Base-by-base conservation (phyloP, 2,888 invertebrate species). In the Ypsolopha scabrella region DNA sequence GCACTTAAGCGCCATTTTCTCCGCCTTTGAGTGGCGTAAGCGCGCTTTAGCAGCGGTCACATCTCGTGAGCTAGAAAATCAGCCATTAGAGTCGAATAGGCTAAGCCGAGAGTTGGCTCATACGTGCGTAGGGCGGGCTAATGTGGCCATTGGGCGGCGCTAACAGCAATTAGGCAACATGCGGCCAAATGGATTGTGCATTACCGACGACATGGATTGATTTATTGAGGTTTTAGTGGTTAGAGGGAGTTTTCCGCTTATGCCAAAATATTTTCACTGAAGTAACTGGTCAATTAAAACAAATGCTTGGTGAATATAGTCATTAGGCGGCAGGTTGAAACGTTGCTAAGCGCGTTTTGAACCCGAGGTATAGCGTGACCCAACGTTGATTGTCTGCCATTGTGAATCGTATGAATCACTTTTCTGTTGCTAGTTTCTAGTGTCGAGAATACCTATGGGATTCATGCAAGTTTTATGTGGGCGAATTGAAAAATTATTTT, bases 1-100 rank as follows among this genome's bases (percentile, higher is more conserved):
- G 86, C 86, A 86, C 86, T 86, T 86, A 83, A 86, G 81, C 83
- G 80, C 82, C 82, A 86, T 85, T 85, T 85, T 86, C 85, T 77
- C 85, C 82, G 85, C 83, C 82, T 86, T 86, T 86, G 81, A 85
- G 81, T 85, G 82, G 77, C 78, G 81, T 86, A 85, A 86, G 85
- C 80, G 80, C 68, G 78, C 79, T 78, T 83, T 83, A 81, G 82
- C 75, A 71, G 75, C 69, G 72, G 75, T 73, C 72, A 74, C 76
- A 76, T 77, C 75, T 78, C 78, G 72, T 76, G 83, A 83, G 82
- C 85, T 85, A 83, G 85, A 85, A 85, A 83, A 86, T 83, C 79
- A 85, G 73, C 81, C 75, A 82, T 82, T 83, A 82, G 70, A 71
- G 67, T 64, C 68, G 66, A 78, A 74, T 73, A 72, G 35, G 75